These are phyloP conservation scores for Dasypolia templi DNA, from an alignment of 2,888 invertebrate species.

Conservation along the genomic window DNA sequence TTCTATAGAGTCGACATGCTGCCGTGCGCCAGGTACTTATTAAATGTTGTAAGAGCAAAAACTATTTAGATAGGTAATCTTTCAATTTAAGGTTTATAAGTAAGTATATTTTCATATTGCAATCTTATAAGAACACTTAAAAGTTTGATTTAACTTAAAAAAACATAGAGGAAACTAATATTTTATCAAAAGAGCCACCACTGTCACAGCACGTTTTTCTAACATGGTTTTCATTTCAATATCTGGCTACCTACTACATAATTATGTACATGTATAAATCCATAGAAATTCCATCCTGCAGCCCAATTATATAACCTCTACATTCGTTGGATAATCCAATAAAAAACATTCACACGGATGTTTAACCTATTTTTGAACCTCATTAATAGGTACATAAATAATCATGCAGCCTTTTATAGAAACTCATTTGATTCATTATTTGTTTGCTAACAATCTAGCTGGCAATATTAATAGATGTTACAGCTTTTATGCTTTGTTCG, in stretches of 20 bases:
- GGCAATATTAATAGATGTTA: constrained; percentile 31
- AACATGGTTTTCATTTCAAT: not conserved
- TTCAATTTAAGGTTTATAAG: not conserved
- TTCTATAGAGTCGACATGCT: too few species aligned
- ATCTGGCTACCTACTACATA: not conserved
- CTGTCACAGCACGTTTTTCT: not conserved
- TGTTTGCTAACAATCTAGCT: constrained; percentile 56
- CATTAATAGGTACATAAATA: constrained; percentile 25
- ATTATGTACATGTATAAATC: not conserved
- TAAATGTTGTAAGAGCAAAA: not conserved
- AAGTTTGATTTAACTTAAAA: not conserved
- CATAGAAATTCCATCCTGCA: not conserved
- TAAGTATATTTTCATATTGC: not conserved
- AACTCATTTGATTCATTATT: constrained; percentile 38
- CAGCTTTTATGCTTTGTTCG: constrained; percentile 31
- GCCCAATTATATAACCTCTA: not conserved
- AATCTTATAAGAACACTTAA: not conserved
- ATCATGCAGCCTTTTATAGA: constrained; percentile 36
- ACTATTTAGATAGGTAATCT: constrained; percentile 10
- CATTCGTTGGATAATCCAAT: constrained; percentile 9
- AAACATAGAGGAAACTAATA: not conserved
- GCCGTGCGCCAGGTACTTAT: not conserved
- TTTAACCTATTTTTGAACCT: constrained; percentile 33
- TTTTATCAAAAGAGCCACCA: not conserved
- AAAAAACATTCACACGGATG: not conserved